Conservation (phyloP, 2,888 invertebrate genomes). For the Linnaemya vulpina region DNA sequence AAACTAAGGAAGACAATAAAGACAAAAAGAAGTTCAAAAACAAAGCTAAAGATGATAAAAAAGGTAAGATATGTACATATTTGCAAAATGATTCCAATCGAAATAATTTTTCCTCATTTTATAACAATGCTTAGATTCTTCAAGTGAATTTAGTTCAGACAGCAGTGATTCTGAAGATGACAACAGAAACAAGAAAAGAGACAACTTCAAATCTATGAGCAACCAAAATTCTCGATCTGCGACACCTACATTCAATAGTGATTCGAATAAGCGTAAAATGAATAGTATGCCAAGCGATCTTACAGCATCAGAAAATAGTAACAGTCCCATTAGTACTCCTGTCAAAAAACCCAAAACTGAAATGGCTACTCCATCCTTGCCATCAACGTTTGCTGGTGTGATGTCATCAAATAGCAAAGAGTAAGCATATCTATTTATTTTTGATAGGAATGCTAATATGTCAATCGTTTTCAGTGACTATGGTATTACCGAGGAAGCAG, state of each 20-base stretch:
- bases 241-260: constrained; percentile 81
- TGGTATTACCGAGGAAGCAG: constrained; percentile 96
- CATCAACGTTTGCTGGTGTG: constrained; percentile 82
- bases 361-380: constrained; percentile 78
- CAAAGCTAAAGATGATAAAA: constrained; percentile 87
- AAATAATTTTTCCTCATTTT: not conserved
- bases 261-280: constrained; percentile 80
- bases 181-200: constrained; percentile 81
- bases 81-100: too few relatives aligned
- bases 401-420: constrained; percentile 81
- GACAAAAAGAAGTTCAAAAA: constrained; percentile 86
- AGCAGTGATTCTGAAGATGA: constrained; percentile 89
- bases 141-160: constrained; percentile 89
- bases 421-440: constrained; percentile 74
- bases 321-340: constrained; percentile 82
- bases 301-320: constrained; percentile 82
- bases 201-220: constrained; percentile 78
- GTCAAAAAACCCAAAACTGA: constrained; percentile 81
- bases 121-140: constrained; percentile 84
- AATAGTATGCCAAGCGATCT: constrained; percentile 82
- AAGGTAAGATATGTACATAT: constrained; percentile 79
- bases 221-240: constrained; percentile 81
- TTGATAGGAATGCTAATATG: not conserved
- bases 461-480: constrained; percentile 86
- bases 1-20: constrained; percentile 85